Percentiles rank a stretch among this genome's conserved stretches.
These are phyloP conservation scores for Astatotilapia flaviijosephi DNA, from an alignment of 2,113 vertebrate species.

Conservation along the genomic window DNA sequence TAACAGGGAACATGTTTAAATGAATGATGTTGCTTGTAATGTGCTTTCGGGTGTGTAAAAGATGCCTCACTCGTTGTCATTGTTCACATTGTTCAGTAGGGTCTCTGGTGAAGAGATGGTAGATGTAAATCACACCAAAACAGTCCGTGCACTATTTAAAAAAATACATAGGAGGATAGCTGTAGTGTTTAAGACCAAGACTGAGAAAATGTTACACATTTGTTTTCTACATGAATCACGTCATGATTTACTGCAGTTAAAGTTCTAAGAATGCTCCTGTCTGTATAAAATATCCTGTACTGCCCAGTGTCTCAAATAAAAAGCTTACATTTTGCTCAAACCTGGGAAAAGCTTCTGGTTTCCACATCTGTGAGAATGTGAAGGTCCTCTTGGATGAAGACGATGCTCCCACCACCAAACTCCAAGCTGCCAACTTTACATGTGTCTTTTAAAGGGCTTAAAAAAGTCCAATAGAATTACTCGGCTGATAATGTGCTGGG, in stretches of 20 bases:
- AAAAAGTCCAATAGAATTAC: background rate
- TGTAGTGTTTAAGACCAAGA: background rate
- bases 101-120: background rate
- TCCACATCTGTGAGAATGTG: background rate
- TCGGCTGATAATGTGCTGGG: background rate
- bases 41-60: background rate
- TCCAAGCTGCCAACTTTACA: background rate
- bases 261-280: background rate
- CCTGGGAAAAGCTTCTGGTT: background rate
- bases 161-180: rapidly evolving
- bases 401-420: background rate
- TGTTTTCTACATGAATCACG: background rate
- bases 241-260: background rate
- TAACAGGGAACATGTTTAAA: background rate
- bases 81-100: background rate
- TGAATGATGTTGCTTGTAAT: background rate
- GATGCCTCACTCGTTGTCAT: background rate
- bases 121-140: background rate
- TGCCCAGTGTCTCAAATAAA: background rate
- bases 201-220: background rate
- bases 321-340: background rate
- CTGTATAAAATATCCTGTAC: background rate
- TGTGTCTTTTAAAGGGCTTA: background rate
- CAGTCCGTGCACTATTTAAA: background rate
- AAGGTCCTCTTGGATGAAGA: background rate